A percentile compares a stretch with the other conserved stretches of the same genome.
Conservation (phyloP, 2,888 invertebrate genomes). For the Andrena chrysosceles region DNA sequence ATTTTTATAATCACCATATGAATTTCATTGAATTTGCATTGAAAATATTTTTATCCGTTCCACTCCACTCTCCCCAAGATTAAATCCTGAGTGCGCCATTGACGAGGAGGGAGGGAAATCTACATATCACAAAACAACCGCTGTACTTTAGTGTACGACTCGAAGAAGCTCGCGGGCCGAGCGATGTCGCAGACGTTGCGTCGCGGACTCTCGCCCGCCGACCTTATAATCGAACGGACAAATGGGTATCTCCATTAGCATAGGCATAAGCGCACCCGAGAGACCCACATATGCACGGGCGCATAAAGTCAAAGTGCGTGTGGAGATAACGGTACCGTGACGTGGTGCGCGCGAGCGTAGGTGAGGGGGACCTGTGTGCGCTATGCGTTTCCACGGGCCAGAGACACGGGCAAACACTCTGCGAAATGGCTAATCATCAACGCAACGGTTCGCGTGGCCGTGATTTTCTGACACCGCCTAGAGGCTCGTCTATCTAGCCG, state of each 20-base stretch:
- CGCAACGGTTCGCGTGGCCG: constrained; percentile 44
- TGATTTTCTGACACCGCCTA: constrained; percentile 50
- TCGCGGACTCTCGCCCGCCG: constrained; percentile 9
- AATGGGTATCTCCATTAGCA: constrained; percentile 75
- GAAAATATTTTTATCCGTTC: too few relatives aligned
- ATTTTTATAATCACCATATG: too few relatives aligned
- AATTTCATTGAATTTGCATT: too few relatives aligned
- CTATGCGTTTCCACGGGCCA: constrained; percentile 45
- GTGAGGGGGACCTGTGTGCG: constrained; percentile 22
- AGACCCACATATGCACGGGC: constrained; percentile 74
- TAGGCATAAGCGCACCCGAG: constrained; percentile 63
- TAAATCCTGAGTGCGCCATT: too few relatives aligned
- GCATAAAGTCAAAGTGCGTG: constrained; percentile 76
- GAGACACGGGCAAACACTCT: background rate
- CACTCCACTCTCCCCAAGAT: too few relatives aligned
- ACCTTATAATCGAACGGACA: constrained; percentile 69
- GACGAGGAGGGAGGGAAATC: too few relatives aligned
- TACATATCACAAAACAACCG: background rate
- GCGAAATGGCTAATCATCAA: constrained; percentile 50
- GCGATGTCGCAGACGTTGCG: background rate
- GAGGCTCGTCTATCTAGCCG: constrained; percentile 15
- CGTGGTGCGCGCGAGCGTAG: constrained; percentile 46
- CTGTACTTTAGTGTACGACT: background rate
- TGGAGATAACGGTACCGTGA: constrained; percentile 73
- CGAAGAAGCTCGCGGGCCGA: background rate